Base-by-base conservation (phyloP, 2,888 invertebrate species). In the Acleris cristana region DNA sequence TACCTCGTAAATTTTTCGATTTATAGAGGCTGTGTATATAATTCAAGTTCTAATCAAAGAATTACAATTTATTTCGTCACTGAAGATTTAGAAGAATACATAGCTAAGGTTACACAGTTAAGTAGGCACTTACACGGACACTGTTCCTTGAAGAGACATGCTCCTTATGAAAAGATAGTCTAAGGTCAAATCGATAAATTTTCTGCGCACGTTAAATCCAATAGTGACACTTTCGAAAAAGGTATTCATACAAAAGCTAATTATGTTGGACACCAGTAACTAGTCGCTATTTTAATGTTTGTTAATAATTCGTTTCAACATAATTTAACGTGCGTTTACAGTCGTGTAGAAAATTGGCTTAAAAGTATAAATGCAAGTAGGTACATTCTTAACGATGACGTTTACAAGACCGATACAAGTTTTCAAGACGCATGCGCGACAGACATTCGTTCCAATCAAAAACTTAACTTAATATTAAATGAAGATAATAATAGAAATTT, bases 401-500 rank as follows among this genome's bases (percentile, higher is more conserved):
- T 58, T 26, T 45, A 6, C n/a, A 48, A 58, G 26, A 58, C 48
- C 18, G 48, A 18, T 48, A 21, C 51, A 19, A 19, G 18, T 8
- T 14, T 51, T 21, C 59, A 18, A 26, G 34, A 51, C 19, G n/a
- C 66, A 66, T 45, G 56, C 61, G 44, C 52, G 30, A 51, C 44
- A 48, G 56, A 19, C 53, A 52, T 57, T 57, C 53, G 34, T 18
- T 58, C 58, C 26, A 63, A 63, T 58, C 53, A 67, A 63, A 26
- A 48, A 48, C 62, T 62, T 62, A 63, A 53, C 67, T 67, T 67
- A 69, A 62, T 3, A 66, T 59, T 64, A 64, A 34, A 48, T 45
- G 53, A 61, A 69, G 80, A 72, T 70, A 74, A 75, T 73, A 72
- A 79, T 81, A 80, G 79, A 82, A 77, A 81, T 82, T 82, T 78